Evolutionary conservation across 2,113 vertebrate species (phyloP).

Genomic region (Phocoena sinus): DNA sequence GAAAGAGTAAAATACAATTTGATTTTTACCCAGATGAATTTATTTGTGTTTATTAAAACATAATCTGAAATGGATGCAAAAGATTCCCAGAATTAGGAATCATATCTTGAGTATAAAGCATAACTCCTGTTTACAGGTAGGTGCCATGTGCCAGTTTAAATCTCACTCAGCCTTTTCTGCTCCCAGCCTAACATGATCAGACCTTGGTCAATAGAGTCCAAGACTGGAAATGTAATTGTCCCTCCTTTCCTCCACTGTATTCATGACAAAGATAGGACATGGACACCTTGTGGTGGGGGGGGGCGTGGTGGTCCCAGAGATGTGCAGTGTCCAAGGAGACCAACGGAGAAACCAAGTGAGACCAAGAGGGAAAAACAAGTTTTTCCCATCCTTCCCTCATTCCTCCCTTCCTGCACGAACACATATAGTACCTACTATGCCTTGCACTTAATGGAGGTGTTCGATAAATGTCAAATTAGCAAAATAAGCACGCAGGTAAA

Average conservation of each 20-base stretch:
- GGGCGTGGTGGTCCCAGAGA: neutral
- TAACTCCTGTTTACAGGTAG: neutral
- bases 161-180: neutral
- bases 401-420: neutral
- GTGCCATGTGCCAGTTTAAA: neutral
- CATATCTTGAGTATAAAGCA: neutral
- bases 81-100: neutral
- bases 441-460: neutral
- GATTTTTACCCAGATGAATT: slow-evolving; percentile 33
- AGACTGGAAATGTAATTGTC: neutral
- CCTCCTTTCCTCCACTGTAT: neutral
- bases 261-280: neutral
- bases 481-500: neutral
- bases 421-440: neutral
- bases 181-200: neutral
- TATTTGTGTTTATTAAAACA: slow-evolving; percentile 9
- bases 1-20: slow-evolving; percentile 42
- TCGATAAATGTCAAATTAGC: neutral
- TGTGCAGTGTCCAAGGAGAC: neutral
- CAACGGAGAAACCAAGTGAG: neutral
- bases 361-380: neutral
- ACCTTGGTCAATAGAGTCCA: neutral
- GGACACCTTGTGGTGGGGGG: neutral
- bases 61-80: slow-evolving; percentile 35
- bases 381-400: neutral